phyloP scores from a whole-genome alignment of 1,140 invertebrate species.

The Papilio polyxenes region DNA sequence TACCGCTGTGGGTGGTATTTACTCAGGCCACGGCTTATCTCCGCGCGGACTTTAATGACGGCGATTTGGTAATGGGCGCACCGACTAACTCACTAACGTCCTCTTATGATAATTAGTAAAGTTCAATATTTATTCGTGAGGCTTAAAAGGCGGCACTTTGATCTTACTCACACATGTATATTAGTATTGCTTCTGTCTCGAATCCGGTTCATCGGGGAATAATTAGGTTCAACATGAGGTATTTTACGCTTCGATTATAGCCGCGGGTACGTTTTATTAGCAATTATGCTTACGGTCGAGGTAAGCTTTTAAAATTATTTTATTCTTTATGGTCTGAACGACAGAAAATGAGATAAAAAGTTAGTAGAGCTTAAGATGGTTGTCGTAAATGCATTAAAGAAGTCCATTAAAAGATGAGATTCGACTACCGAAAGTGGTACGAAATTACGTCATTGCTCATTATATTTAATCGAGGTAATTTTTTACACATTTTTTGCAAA shows the following conservation, averaged over 20 bases:
- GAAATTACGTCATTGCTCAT: conserved; percentile 64
- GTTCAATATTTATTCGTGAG: conserved; percentile 73
- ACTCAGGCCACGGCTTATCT: conserved; percentile 58
- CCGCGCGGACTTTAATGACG: conserved; percentile 66
- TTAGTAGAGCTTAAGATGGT: conserved; percentile 43
- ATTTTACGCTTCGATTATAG: conserved; percentile 55
- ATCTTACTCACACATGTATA: conserved; percentile 64
- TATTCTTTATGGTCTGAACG: conserved; percentile 34
- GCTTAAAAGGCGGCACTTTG: conserved; percentile 67
- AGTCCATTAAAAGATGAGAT: conserved; percentile 47
- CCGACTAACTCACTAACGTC: conserved; percentile 63
- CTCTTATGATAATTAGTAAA: conserved; percentile 77
- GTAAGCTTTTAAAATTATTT: conserved; percentile 41
- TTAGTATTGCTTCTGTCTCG: conserved; percentile 63
- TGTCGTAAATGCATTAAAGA: conserved; percentile 39
- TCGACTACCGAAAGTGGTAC: conserved; percentile 53
- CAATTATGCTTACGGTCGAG: conserved; percentile 36
- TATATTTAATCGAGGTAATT: conserved; percentile 69
- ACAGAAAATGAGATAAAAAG: conserved; percentile 36
- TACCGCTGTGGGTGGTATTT: conserved; percentile 67
- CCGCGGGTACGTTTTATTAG: conserved; percentile 43
- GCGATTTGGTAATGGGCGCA: conserved; percentile 72
- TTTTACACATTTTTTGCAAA: conserved; percentile 73
- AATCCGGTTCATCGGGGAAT: conserved; percentile 58
- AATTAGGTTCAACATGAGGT: conserved; percentile 58